Conservation (phyloP, 2,888 invertebrate species). For the Pardosa pseudoannulata region DNA sequence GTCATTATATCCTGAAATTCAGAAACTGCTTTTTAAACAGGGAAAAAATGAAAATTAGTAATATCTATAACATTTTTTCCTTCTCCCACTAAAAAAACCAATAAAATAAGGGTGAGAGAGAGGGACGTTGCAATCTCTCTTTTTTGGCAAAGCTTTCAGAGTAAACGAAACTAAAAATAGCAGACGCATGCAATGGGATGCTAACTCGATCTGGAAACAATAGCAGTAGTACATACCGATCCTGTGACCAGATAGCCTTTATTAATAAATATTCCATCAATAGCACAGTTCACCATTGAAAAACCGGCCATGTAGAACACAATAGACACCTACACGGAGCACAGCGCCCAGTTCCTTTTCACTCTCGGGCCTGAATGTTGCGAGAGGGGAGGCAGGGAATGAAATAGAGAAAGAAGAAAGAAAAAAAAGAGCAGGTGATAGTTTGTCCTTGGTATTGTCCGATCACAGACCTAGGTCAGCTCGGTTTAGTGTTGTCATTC, state of each 20-base stretch:
- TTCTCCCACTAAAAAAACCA: too few relatives aligned
- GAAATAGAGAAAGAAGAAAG: not conserved
- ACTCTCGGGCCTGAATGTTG: not conserved
- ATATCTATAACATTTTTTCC: too few relatives aligned
- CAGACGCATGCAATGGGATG: not conserved
- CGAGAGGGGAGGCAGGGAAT: not conserved
- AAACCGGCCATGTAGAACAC: not conserved
- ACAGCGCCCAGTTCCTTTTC: slow-evolving; percentile 4
- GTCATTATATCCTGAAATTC: too few relatives aligned
- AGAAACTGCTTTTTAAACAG: too few relatives aligned
- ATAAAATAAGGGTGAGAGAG: too few relatives aligned
- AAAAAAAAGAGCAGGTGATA: slow-evolving; percentile 32
- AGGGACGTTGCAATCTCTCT: too few relatives aligned
- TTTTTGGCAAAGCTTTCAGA: too few relatives aligned
- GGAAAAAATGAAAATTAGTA: too few relatives aligned
- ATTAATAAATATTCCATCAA: slow-evolving; percentile 4
- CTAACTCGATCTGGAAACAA: slow-evolving; percentile 39
- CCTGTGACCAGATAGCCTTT: not conserved
- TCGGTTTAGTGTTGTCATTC: not conserved
- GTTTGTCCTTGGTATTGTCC: slow-evolving; percentile 65
- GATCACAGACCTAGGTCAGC: not conserved
- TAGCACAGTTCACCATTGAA: not conserved
- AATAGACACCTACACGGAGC: not conserved
- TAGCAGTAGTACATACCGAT: slow-evolving; percentile 38
- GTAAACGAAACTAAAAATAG: slow-evolving; percentile 10